These are phyloP conservation scores for Theonella swinhoei DNA, from an alignment of 37 sponge, comb jelly and placozoan species.

Conservation along the genomic window DNA sequence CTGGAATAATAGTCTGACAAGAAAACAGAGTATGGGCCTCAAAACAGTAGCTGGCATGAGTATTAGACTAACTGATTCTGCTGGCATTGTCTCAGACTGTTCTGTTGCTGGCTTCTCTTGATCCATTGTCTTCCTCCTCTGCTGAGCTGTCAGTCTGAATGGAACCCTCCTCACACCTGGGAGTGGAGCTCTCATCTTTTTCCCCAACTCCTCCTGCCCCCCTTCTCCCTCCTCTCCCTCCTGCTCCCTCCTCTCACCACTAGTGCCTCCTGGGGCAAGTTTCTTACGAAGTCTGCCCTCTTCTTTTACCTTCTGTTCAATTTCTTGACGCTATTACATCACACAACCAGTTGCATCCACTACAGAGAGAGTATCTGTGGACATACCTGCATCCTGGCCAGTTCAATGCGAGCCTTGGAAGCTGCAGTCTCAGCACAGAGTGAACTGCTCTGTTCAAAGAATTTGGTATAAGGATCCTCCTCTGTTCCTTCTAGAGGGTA, in stretches of 20 bases:
- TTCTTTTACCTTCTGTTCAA: slow-evolving; percentile 67
- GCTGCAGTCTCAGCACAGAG: slow-evolving; percentile 94
- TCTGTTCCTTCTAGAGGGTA: slow-evolving; percentile 78
- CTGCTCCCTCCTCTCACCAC: neutral
- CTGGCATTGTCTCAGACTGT: neutral
- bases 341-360: slow-evolving; percentile 1
- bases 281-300: slow-evolving; percentile 1
- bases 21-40: neutral
- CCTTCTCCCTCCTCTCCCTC: slow-evolving; percentile 3
- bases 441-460: slow-evolving; percentile 90
- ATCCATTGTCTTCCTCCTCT: neutral
- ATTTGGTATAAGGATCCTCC: slow-evolving; percentile 75
- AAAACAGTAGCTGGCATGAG: neutral
- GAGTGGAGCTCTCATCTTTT: neutral
- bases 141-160: slow-evolving; percentile 34
- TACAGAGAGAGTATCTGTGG: neutral
- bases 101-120: neutral
- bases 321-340: slow-evolving; percentile 51
- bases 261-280: neutral
- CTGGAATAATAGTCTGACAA: slow-evolving; percentile 1
- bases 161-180: slow-evolving; percentile 28
- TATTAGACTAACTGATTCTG: neutral
- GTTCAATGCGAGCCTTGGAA: slow-evolving; percentile 80
- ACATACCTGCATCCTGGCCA: slow-evolving; percentile 45
- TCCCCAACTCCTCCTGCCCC: neutral